Percentiles rank a stretch among this genome's conserved stretches.
These are phyloP conservation scores for Lydus trimaculatus DNA, from an alignment of 2,888 invertebrate genomes.

Conservation along the genomic window DNA sequence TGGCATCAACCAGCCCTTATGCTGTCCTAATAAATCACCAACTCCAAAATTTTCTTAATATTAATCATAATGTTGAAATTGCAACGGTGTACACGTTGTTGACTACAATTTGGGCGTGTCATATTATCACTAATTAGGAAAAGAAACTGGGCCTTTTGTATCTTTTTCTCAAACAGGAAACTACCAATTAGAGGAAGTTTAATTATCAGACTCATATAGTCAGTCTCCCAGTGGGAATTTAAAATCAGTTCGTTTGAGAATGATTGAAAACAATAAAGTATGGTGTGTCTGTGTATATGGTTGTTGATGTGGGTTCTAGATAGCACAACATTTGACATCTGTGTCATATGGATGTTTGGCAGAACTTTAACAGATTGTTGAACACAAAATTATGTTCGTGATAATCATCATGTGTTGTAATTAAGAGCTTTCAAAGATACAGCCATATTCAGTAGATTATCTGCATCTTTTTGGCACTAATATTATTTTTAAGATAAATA, in stretches of 20 bases:
- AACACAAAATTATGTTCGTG: slow-evolving; percentile 40
- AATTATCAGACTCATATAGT: slow-evolving; percentile 44
- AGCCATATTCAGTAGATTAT: not conserved
- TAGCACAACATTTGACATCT: slow-evolving; percentile 47
- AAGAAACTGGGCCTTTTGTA: slow-evolving; percentile 42
- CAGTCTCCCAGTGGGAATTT: slow-evolving; percentile 36
- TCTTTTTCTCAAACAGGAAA: slow-evolving; percentile 48
- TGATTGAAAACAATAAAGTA: slow-evolving; percentile 21
- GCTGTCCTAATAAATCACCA: not conserved
- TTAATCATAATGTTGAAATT: not conserved
- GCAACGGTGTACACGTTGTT: not conserved
- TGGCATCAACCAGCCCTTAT: slow-evolving; percentile 13
- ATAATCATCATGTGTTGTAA: slow-evolving; percentile 45
- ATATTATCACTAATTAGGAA: slow-evolving; percentile 38
- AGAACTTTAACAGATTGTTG: slow-evolving; percentile 55
- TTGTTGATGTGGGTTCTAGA: slow-evolving; percentile 41
- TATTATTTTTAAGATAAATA: slow-evolving; percentile 9
- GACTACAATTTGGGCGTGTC: slow-evolving; percentile 22
- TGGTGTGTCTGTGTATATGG: slow-evolving; percentile 24
- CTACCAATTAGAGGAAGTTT: slow-evolving; percentile 53
- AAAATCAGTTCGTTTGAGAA: slow-evolving; percentile 42
- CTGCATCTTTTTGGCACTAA: not conserved
- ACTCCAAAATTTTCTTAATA: not conserved
- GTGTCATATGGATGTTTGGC: slow-evolving; percentile 52
- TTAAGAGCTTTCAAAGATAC: slow-evolving; percentile 5